phyloP scores from a whole-genome alignment of 2,113 vertebrate genomes.

The Sphaerodactylus townsendi region DNA sequence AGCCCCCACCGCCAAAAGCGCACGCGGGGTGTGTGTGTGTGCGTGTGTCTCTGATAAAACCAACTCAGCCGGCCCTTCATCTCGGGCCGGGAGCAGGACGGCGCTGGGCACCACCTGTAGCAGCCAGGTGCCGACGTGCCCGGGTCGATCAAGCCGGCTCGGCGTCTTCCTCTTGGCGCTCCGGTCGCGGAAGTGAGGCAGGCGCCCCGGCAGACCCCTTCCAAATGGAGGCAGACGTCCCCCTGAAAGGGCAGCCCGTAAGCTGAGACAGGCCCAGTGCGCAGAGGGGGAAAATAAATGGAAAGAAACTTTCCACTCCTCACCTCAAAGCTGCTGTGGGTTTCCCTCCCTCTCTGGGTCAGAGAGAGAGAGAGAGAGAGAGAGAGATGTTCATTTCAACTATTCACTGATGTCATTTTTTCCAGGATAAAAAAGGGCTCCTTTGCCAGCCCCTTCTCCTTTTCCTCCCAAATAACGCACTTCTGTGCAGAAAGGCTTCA shows the following conservation, averaged over 20 bases:
- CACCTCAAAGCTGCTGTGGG: conserved; percentile 45
- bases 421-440: conserved; percentile 58
- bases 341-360: conserved; percentile 48
- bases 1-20: background rate
- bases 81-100: no score
- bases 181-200: background rate
- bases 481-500: conserved; percentile 13
- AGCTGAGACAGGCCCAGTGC: conserved; percentile 16
- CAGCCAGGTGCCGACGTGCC: background rate
- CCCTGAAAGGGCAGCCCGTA: background rate
- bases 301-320: conserved; percentile 56
- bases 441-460: conserved; percentile 38
- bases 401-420: conserved; percentile 63
- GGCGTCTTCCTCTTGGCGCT: background rate
- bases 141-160: background rate
- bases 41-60: background rate
- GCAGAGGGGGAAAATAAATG: conserved; percentile 11
- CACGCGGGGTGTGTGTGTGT: no score
- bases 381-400: conserved; percentile 35
- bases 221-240: background rate
- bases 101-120: background rate
- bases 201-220: background rate
- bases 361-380: conserved; percentile 37
- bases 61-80: background rate
- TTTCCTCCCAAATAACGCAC: background rate